Evolutionary conservation across 1,140 invertebrate species (phyloP), one percentile per base, ranked within the genome.

Genomic region (Polypedilum pembai): DNA sequence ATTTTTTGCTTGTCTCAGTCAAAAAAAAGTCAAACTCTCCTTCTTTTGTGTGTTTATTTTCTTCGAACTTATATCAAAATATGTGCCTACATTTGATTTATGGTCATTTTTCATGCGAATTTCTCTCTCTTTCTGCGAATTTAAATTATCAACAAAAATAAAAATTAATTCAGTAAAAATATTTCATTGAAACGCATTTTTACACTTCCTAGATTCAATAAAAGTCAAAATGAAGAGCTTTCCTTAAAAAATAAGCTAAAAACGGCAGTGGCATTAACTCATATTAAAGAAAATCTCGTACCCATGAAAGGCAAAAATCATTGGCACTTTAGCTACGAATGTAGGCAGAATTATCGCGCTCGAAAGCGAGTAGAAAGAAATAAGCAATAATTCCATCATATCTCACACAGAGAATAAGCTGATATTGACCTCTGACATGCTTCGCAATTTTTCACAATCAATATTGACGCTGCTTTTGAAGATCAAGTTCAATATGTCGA

Each of bases 361-460:
- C 5, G 24, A 33, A 5, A 33, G 24, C 24, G 24, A 33, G 24
- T 5, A 33, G 24, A 33, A 33, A 33, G 5, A 33, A 33, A 33
- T 33, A 33, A 33, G 24, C 24, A 33, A 33, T 33, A 33, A 33
- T 33, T 33, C 24, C 45, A n/a, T 56, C 45, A 56, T 56, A 56
- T 56, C 45, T 56, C n/a, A 56, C 45, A 56, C n/a, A 56, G 45
- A 56, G 45, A 56, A 12, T 56, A 33, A 56, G 45, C 45, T 56
- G 24, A 33, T 33, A n/a, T 56, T 56, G n/a, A 56, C 45, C 45
- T 56, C 45, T 56, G 45, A 56, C 45, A 56, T 56, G n/a, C 12
- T n/a, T 56, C n/a, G 45, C 45, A 56, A 56, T 56, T 56, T 56
- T 56, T 56, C 45, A 56, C 45, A 56, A 56, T 56, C 45, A 56